phyloP scores from a whole-genome alignment of 1,140 invertebrate genomes.

The Musca vetustissima region DNA sequence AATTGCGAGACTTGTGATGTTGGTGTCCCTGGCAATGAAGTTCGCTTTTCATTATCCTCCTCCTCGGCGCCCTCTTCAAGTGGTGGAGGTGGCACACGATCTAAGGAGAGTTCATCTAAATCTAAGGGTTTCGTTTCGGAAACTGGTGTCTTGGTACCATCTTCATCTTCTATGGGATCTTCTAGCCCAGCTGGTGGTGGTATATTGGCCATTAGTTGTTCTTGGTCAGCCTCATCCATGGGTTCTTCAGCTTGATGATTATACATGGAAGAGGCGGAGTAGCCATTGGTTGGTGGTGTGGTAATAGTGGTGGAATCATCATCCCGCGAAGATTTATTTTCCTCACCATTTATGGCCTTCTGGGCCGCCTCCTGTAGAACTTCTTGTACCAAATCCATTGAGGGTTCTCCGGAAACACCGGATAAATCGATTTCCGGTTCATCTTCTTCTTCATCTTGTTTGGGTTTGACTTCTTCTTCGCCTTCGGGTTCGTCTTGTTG shows the following conservation, averaged over 20 bases:
- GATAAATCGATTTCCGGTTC: conserved; percentile 25
- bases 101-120: conserved; percentile 17
- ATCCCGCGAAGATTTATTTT: conserved; percentile 38
- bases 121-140: conserved; percentile 23
- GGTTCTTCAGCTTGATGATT: conserved; percentile 47
- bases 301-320: conserved; percentile 53
- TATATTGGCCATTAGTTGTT: conserved; percentile 36
- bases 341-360: conserved; percentile 23
- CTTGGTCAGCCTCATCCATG: conserved; percentile 33
- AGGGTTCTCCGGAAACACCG: conserved; percentile 29
- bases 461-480: conserved; percentile 18
- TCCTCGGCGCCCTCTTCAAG: conserved; percentile 27
- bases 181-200: conserved; percentile 36
- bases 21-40: conserved; percentile 14
- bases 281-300: conserved; percentile 51
- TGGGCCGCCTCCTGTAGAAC: conserved; percentile 20
- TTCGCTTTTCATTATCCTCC: neutral
- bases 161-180: conserved; percentile 28
- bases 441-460: conserved; percentile 4
- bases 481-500: conserved; percentile 24
- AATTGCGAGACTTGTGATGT: conserved; percentile 16
- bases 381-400: conserved; percentile 25
- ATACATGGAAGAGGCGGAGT: conserved; percentile 50
- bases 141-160: conserved; percentile 3
- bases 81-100: conserved; percentile 27